phyloP scores from a whole-genome alignment of 2,113 vertebrate genomes.

The Otocyon megalotis region DNA sequence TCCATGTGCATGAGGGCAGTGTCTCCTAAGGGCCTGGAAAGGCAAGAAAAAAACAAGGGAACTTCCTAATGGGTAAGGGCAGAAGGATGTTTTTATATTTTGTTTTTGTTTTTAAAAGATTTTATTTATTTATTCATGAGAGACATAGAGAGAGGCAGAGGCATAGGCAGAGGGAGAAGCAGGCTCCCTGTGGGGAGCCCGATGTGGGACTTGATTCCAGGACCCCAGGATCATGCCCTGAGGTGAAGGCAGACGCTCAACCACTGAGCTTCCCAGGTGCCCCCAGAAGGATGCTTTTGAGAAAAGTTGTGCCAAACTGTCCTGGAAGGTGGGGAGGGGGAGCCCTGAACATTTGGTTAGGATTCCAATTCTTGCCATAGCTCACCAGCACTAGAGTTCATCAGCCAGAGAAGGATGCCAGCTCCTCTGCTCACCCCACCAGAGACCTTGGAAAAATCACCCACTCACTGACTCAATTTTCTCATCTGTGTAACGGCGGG shows the following conservation, averaged over 20 bases:
- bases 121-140: no score
- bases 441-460: neutral
- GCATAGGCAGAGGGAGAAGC: no score
- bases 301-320: neutral
- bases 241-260: no score
- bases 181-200: no score
- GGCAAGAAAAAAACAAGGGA: neutral
- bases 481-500: neutral
- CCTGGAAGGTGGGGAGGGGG: neutral
- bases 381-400: neutral
- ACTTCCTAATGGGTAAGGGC: neutral
- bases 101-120: no score
- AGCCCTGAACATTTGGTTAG: neutral
- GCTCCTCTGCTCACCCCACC: neutral
- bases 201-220: no score
- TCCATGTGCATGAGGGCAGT: fast-evolving
- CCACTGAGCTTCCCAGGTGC: no score
- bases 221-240: no score
- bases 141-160: no score
- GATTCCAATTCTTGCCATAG: neutral
- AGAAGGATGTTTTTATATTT: neutral
- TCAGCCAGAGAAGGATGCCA: neutral
- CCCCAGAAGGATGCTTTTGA: neutral
- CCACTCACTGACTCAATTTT: neutral
- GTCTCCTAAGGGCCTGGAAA: neutral